phyloP scores from a whole-genome alignment of 2,888 invertebrate genomes.

The Papilio demoleus region DNA sequence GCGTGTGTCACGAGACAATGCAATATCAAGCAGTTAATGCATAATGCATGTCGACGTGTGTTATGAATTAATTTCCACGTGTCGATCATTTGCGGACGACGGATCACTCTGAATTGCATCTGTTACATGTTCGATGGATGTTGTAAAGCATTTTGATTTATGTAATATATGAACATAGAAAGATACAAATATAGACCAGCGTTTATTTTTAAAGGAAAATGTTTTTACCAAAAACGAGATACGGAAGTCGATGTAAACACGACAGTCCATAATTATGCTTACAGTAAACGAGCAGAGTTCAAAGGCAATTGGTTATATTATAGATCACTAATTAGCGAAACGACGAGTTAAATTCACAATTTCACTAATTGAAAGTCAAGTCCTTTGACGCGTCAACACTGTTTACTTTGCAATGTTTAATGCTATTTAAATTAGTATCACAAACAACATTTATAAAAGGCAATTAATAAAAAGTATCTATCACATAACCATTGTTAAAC shows the following conservation, averaged over 20 bases:
- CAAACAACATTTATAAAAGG: too few species aligned
- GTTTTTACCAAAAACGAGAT: too few species aligned
- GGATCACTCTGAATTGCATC: constrained; percentile 19
- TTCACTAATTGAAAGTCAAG: constrained; percentile 3
- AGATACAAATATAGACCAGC: neutral
- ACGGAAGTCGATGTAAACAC: neutral
- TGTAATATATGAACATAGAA: neutral
- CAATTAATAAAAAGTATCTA: too few species aligned
- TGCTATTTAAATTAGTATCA: neutral
- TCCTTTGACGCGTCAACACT: neutral
- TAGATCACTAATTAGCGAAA: constrained; percentile 20
- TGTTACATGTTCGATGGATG: constrained; percentile 12
- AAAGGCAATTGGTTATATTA: constrained; percentile 48
- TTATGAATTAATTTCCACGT: constrained; percentile 34
- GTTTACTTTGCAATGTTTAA: neutral
- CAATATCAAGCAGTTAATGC: constrained; percentile 38
- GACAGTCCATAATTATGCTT: constrained; percentile 51
- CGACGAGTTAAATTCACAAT: constrained; percentile 20
- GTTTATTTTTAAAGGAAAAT: too few species aligned
- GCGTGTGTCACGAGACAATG: constrained; percentile 37
- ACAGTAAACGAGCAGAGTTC: constrained; percentile 60
- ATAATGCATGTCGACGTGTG: constrained; percentile 36
- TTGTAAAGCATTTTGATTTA: constrained; percentile 3
- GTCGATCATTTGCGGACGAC: constrained; percentile 17
- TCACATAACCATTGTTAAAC: too few species aligned